A percentile compares a stretch with the other conserved stretches of the same genome.
phyloP scores from a whole-genome alignment of 2,797 vertebrate species.

The Micrastur ruficollis region DNA sequence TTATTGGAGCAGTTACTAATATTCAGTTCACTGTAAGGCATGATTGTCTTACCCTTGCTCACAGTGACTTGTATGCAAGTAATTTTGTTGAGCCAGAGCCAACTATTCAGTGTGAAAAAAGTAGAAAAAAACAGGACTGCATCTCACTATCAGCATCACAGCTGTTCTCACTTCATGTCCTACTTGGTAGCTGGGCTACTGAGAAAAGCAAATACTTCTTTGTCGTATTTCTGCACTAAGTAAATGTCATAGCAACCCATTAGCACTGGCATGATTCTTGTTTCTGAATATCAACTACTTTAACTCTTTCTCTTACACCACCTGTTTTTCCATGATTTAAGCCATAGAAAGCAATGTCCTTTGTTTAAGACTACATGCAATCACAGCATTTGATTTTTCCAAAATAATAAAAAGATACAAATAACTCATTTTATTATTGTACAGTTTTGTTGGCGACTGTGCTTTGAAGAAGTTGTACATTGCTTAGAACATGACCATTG shows the following conservation, averaged over 20 bases:
- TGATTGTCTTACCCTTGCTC: neutral
- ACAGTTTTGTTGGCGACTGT: neutral
- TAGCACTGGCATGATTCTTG: neutral
- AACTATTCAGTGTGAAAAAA: neutral
- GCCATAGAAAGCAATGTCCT: neutral
- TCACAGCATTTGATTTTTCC: neutral
- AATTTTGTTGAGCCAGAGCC: neutral
- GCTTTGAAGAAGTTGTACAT: neutral
- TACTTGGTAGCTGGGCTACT: neutral
- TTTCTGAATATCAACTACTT: neutral
- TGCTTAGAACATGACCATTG: neutral
- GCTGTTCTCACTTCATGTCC: slow-evolving; percentile 3
- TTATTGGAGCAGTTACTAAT: neutral
- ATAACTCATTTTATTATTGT: neutral
- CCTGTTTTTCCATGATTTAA: neutral
- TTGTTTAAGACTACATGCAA: neutral
- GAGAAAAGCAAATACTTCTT: slow-evolving; percentile 42
- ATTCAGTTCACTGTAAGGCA: neutral
- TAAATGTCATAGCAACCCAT: slow-evolving; percentile 33
- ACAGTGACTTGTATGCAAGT: neutral
- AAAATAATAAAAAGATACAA: neutral
- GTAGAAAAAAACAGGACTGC: neutral
- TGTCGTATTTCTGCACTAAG: neutral
- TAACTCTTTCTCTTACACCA: neutral
- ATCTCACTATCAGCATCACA: neutral